These are phyloP conservation scores for Chironomus tentans DNA, from an alignment of 2,888 invertebrate species.

Conservation along the genomic window DNA sequence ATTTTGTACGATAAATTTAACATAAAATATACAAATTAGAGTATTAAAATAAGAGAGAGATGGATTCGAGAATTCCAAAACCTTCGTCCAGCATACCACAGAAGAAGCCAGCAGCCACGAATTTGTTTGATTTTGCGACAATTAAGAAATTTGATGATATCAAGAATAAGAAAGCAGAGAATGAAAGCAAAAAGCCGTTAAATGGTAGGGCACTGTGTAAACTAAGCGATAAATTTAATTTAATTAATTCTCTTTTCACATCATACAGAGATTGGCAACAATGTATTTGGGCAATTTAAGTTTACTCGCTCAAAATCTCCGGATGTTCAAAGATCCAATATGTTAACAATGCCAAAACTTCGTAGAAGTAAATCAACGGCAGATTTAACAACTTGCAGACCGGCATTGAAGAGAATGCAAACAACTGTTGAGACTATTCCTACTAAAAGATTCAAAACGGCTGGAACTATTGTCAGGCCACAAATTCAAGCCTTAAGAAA, in stretches of 20 bases:
- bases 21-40: neutral
- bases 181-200: neutral
- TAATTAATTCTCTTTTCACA: neutral
- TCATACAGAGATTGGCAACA: neutral
- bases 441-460: neutral
- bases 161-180: neutral
- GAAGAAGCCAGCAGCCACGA: neutral
- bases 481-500: neutral
- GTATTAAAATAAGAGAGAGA: neutral
- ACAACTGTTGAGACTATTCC: slow-evolving; percentile 36
- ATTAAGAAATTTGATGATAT: neutral
- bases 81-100: neutral
- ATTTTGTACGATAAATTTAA: neutral
- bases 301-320: slow-evolving; percentile 12
- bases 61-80: slow-evolving; percentile 10
- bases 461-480: neutral
- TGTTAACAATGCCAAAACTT: slow-evolving; percentile 8
- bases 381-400: slow-evolving; percentile 33
- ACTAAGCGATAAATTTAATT: neutral
- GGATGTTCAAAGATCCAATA: neutral
- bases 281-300: neutral
- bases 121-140: neutral
- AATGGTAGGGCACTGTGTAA: neutral
- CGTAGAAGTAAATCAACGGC: slow-evolving; percentile 33
- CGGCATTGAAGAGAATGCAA: slow-evolving; percentile 34